Evolutionary conservation across 2,888 invertebrate species (phyloP).

Genomic region (Ceramica pisi): DNA sequence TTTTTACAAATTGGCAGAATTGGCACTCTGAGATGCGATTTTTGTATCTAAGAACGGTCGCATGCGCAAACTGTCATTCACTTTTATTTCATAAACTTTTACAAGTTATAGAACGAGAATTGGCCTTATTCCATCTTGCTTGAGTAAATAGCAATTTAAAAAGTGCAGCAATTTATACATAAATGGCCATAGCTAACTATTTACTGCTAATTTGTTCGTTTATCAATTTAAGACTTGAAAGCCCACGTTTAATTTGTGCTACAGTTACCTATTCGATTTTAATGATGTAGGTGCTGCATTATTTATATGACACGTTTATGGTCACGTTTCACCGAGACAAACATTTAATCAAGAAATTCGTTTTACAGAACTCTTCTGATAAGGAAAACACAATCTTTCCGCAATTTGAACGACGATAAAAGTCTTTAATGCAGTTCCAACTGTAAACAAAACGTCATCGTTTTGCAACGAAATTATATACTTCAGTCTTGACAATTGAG

Average conservation of each 20-base stretch:
- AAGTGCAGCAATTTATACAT: background rate
- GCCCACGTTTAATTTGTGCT: background rate
- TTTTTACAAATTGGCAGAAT: too few species aligned
- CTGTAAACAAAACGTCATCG: constrained; percentile 33
- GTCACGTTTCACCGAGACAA: background rate
- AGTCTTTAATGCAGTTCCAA: constrained; percentile 33
- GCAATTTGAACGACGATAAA: constrained; percentile 54
- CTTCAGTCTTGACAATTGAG: background rate
- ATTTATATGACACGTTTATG: background rate
- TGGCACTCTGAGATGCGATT: background rate
- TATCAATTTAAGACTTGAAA: background rate
- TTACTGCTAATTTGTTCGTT: background rate
- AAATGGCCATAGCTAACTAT: background rate
- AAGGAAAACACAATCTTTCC: constrained; percentile 43
- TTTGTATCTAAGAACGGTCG: too few species aligned
- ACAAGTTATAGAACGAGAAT: too few species aligned
- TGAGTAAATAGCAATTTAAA: too few species aligned
- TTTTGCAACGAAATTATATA: constrained; percentile 22
- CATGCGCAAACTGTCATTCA: too few species aligned
- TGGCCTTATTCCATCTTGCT: too few species aligned
- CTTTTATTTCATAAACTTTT: too few species aligned
- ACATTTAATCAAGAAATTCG: constrained; percentile 5
- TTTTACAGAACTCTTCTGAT: constrained; percentile 37
- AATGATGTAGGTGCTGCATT: background rate
- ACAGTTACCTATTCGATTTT: background rate